These are phyloP conservation scores for Cheirogaleus major DNA, from an alignment of 2,797 vertebrate genomes.

Conservation along the genomic window DNA sequence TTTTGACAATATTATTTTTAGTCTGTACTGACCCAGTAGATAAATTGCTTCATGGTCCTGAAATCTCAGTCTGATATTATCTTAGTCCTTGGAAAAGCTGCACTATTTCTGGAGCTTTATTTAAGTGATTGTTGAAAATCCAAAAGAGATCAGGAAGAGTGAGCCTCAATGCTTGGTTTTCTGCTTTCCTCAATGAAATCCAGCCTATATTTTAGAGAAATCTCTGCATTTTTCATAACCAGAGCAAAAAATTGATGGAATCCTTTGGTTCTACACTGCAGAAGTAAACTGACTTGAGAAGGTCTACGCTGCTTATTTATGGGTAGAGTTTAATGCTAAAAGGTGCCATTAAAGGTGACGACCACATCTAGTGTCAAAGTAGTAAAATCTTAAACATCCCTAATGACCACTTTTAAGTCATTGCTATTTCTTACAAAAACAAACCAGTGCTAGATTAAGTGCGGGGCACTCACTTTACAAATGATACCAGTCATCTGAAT, in stretches of 20 bases:
- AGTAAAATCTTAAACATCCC: slow-evolving; percentile 73
- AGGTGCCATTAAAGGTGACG: slow-evolving; percentile 71
- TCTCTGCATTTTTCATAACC: slow-evolving; percentile 61
- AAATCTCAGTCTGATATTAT: background rate
- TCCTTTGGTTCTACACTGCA: background rate
- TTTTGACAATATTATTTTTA: background rate
- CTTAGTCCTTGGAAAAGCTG: background rate
- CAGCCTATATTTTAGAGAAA: slow-evolving; percentile 68
- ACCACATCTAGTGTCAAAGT: slow-evolving; percentile 68
- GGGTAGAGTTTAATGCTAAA: slow-evolving; percentile 65
- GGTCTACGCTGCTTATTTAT: slow-evolving; percentile 64
- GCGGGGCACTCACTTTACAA: slow-evolving; percentile 88
- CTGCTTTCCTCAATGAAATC: slow-evolving; percentile 75
- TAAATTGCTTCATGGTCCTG: background rate
- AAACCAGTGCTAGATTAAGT: slow-evolving; percentile 84
- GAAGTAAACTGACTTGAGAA: slow-evolving; percentile 32
- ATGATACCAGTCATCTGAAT: slow-evolving; percentile 90
- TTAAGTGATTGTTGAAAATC: slow-evolving; percentile 68
- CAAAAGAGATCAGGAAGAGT: slow-evolving; percentile 28
- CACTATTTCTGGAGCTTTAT: slow-evolving; percentile 27
- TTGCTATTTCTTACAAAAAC: slow-evolving; percentile 81
- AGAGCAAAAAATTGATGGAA: slow-evolving; percentile 63
- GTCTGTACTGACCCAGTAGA: background rate
- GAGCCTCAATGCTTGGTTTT: slow-evolving; percentile 66
- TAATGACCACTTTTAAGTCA: slow-evolving; percentile 79